Evolutionary conservation across 2,888 invertebrate genomes (phyloP), one percentile per base, ranked within the genome.

Genomic region (Volucella inflata): DNA sequence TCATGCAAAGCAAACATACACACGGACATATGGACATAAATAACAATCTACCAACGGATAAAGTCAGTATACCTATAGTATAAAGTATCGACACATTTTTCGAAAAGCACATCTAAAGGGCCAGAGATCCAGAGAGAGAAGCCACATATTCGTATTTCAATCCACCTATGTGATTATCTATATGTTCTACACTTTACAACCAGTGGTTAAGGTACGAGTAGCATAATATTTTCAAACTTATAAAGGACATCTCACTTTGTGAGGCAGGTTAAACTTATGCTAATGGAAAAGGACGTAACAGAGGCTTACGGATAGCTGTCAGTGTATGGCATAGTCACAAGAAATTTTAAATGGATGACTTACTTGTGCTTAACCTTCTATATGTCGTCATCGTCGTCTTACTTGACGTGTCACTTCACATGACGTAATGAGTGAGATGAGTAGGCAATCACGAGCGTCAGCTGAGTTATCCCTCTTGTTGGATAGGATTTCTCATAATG

Each of bases 331-430:
- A 64, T 17, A 17, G 78, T 78, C 55, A 50, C 68, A 79, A 79
- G 68, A 70, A 78, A 78, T 83, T 78, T 74, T 75, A 74, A 70
- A 74, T 74, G 42, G 44, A 74, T 55, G 74, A 62, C 68, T 60
- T 60, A 30, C 36, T 40, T 60, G 59, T n/a, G 50, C 30, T 55
- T 74, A 16, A 59, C 72, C n/a, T n/a, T n/a, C n/a, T n/a, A n/a
- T n/a, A n/a, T n/a, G 36, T 53, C 38, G 46, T 36, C 53, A 53
- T 38, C 30, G 74, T 55, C 51, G 62, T 50, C 60, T 72, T 51
- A 72, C 60, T 77, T 74, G 72, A 68, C 62, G 70, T 75, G 64
- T 75, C 74, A 70, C 78, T 44, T 65, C 46, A 67, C 55, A 62
- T 67, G 76, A 65, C 71, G 67, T 57, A 71, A 76, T 51, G 51